These are phyloP conservation scores for Chaetorhynchus papuensis DNA, from an alignment of 2,113 vertebrate genomes.

Conservation along the genomic window DNA sequence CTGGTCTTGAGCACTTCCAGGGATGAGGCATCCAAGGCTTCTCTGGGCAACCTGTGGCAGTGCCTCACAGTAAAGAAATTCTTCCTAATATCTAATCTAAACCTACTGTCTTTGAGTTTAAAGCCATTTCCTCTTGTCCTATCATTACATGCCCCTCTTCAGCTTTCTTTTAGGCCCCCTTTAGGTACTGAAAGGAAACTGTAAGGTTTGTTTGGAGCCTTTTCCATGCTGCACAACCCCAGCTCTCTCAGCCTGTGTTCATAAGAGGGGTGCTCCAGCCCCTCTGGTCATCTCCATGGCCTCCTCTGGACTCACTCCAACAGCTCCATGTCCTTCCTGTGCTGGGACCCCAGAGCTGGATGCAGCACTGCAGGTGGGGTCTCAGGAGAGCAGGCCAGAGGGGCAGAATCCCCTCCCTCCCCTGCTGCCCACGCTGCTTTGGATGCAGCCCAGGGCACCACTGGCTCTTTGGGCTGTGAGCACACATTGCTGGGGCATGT, in stretches of 20 bases:
- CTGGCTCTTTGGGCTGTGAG: background rate
- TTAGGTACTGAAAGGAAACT: background rate
- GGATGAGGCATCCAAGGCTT: background rate
- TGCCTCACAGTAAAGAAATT: background rate
- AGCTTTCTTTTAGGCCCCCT: background rate
- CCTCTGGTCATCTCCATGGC: background rate
- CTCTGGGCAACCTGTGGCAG: background rate
- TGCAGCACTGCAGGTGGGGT: background rate
- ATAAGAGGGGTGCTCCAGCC: background rate
- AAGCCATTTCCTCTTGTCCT: background rate
- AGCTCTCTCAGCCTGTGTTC: background rate
- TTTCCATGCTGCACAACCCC: background rate
- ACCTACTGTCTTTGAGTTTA: background rate
- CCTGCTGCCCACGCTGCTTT: rapidly evolving
- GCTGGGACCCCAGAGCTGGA: background rate
- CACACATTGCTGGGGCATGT: rapidly evolving
- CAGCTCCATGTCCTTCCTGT: background rate
- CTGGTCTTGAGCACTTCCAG: background rate
- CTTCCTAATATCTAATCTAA: background rate
- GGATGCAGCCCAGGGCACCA: rapidly evolving
- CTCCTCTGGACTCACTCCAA: background rate
- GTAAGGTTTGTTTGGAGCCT: background rate
- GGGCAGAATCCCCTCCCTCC: background rate
- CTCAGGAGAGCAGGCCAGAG: background rate
- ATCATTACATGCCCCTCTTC: background rate